Base-by-base conservation (phyloP, 2,888 invertebrate species). In the Euzophera pinguis region DNA sequence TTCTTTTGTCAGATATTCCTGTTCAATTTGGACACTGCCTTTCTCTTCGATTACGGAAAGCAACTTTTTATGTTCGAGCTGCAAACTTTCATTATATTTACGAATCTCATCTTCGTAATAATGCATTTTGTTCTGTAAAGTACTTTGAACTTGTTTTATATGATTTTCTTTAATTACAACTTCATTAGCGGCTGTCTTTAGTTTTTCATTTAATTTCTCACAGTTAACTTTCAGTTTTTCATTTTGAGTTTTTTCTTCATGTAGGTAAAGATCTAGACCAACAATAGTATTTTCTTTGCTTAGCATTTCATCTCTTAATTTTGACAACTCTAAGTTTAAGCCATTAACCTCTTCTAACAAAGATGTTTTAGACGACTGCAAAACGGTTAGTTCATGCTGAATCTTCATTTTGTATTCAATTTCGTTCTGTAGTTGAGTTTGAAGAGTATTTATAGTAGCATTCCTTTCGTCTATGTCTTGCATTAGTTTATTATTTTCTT, bases 351-450 rank as follows among this genome's bases (percentile, higher is more conserved):
- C 65, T 27, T 73, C 69, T 12, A 63, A 41, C 29, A 74, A 53
- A 29, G 53, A 38, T 9, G 53, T 55, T 58, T 69, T 72, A n/a
- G 61, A 56, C 42, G 59, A 57, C 9, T 69, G 63, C 29, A 74
- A 53, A 54, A 70, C 60, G 5, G 62, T 58, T 0, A 79, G 50
- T 61, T 80, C 74, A 39, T 69, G 64, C 61, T 81, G 76, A 39
- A 79, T 57, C 22, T 58, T 59, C 8, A 76, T 57, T 61, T 82
- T 84, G 53, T 69, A 78, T 17, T 76, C 57, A 16, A 81, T 79
- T 64, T 84, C 84, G 57, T 75, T 71, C 48, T 79, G 73, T 35
- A 84, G 57, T 61, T 82, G 83, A 48, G 63, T 69, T 64, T 81
- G 75, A 13, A 84, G 60, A 22, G 76, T 65, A 56, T 70, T 67